Conservation (phyloP, 1,140 invertebrate genomes). For the Zaprionus kolodkinae region DNA sequence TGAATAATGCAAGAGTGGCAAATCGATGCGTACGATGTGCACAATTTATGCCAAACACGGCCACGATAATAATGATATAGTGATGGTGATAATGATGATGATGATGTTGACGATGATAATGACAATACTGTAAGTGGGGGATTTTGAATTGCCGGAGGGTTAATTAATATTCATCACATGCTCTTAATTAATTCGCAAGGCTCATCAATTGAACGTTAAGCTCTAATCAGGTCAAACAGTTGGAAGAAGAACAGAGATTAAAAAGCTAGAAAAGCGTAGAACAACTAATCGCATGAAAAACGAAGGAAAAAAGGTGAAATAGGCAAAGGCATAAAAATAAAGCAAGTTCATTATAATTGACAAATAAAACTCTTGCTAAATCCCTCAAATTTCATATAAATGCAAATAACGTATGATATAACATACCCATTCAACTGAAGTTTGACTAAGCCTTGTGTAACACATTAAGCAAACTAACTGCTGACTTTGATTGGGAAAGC, state of each 20-base stretch:
- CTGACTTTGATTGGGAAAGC: neutral
- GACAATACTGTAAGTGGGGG: neutral
- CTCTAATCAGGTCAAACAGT: constrained; percentile 1
- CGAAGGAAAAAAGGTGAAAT: neutral
- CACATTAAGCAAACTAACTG: too few relatives aligned
- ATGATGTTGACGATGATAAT: neutral
- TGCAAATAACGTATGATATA: too few relatives aligned
- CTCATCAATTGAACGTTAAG: neutral
- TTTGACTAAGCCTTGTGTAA: too few relatives aligned
- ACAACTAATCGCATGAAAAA: neutral
- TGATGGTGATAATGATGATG: neutral
- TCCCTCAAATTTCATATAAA: too few relatives aligned
- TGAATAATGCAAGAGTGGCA: constrained; percentile 8
- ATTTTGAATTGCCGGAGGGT: neutral
- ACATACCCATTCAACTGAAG: too few relatives aligned
- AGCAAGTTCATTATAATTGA: too few relatives aligned
- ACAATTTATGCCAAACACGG: neutral
- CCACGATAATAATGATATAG: neutral
- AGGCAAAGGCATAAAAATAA: neutral
- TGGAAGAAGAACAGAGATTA: neutral
- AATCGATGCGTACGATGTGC: constrained; percentile 9
- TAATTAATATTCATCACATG: constrained; percentile 4
- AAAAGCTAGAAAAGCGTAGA: neutral
- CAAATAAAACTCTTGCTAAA: too few relatives aligned
- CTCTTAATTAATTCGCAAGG: constrained; percentile 19